phyloP scores from a whole-genome alignment of 1,140 invertebrate genomes.

The Oedothorax gibbosus region DNA sequence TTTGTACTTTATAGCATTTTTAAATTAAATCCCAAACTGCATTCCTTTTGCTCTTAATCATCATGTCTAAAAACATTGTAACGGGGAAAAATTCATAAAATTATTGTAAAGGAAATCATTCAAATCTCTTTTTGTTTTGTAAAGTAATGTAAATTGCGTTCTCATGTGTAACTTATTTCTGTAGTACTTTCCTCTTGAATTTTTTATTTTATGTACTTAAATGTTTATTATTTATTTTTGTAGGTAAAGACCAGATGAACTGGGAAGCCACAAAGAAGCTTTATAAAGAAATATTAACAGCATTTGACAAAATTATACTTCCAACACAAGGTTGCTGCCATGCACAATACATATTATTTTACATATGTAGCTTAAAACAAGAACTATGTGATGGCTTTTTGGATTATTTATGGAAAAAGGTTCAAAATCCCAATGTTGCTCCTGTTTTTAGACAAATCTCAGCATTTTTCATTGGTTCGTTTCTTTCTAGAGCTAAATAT shows the following conservation, averaged over 20 bases:
- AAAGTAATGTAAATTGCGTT: neutral
- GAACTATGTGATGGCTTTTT: slow-evolving; percentile 77
- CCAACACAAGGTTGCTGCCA: slow-evolving; percentile 80
- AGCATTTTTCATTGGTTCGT: slow-evolving; percentile 81
- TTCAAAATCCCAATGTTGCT: slow-evolving; percentile 76
- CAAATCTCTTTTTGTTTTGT: too few species aligned
- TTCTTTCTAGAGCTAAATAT: slow-evolving; percentile 78
- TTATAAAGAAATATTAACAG: slow-evolving; percentile 71
- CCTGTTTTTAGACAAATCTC: slow-evolving; percentile 77
- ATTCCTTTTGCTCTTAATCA: too few species aligned
- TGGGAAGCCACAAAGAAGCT: slow-evolving; percentile 69
- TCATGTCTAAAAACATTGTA: too few species aligned
- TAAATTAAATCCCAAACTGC: too few species aligned
- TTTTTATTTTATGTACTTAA: neutral
- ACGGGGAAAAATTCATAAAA: too few species aligned
- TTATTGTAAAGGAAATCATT: too few species aligned
- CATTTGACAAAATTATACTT: slow-evolving; percentile 81
- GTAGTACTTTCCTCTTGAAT: neutral
- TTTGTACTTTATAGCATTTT: too few species aligned
- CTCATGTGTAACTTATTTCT: neutral
- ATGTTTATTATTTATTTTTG: neutral
- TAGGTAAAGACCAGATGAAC: slow-evolving; percentile 63
- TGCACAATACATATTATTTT: slow-evolving; percentile 84
- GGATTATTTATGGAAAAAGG: slow-evolving; percentile 81
- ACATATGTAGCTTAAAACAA: slow-evolving; percentile 78